These are phyloP conservation scores for Drosophila pectinifera DNA, from an alignment of 1,140 invertebrate genomes.

Conservation along the genomic window DNA sequence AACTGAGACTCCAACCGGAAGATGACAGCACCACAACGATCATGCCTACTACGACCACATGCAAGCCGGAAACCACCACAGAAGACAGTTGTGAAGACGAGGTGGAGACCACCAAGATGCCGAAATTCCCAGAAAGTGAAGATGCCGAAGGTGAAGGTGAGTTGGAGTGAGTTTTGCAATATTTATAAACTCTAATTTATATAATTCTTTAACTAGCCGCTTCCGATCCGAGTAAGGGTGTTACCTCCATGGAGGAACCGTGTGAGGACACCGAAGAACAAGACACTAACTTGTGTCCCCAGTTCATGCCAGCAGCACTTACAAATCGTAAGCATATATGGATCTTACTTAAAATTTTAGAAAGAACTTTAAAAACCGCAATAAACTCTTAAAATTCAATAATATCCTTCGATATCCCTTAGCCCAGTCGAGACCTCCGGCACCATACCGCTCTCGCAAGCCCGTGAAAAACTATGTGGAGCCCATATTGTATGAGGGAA, in stretches of 20 bases:
- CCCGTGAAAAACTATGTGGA: slow-evolving; percentile 70
- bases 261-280: slow-evolving; percentile 56
- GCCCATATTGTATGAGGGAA: slow-evolving; percentile 65
- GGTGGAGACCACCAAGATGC: slow-evolving; percentile 27
- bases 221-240: neutral
- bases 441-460: slow-evolving; percentile 39
- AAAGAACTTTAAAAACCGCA: too few species aligned
- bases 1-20: slow-evolving; percentile 32
- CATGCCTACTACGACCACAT: slow-evolving; percentile 29
- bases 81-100: slow-evolving; percentile 33
- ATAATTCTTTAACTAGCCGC: neutral
- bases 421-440: slow-evolving; percentile 16
- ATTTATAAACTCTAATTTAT: neutral
- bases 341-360: neutral
- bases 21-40: neutral
- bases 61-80: slow-evolving; percentile 36
- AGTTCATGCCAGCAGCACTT: slow-evolving; percentile 36
- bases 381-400: too few species aligned
- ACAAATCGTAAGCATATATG: slow-evolving; percentile 15
- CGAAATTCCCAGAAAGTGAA: slow-evolving; percentile 8
- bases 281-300: slow-evolving; percentile 63
- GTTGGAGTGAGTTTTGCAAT: neutral
- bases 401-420: fast-evolving
- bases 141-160: slow-evolving; percentile 36
- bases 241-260: slow-evolving; percentile 25